Conservation (phyloP, 1,140 invertebrate genomes). For the Acromyrmex charruanus region DNA sequence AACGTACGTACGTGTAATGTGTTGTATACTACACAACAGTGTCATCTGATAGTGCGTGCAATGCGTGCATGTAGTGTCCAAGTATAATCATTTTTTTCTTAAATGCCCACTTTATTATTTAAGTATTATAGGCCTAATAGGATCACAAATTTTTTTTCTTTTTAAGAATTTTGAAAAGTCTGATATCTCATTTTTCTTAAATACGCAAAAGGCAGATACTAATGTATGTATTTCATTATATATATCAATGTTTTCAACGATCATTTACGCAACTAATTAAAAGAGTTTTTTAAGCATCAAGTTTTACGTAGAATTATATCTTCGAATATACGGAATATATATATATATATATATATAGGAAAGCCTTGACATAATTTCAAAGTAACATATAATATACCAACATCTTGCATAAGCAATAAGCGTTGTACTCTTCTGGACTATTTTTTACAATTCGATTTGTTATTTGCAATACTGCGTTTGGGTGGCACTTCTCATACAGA, state of each 20-base stretch:
- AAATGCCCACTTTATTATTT: background rate
- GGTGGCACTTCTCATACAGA: slow-evolving; percentile 10
- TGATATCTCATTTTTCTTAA: background rate
- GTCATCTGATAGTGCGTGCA: background rate
- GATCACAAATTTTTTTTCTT: background rate
- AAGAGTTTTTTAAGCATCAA: background rate
- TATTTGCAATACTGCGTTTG: slow-evolving; percentile 28
- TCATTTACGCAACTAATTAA: background rate
- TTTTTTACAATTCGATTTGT: slow-evolving; percentile 24
- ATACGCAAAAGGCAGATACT: background rate
- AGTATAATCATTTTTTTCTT: background rate
- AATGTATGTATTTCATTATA: background rate
- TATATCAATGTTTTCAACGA: background rate
- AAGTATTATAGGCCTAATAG: background rate
- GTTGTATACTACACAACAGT: slow-evolving; percentile 1
- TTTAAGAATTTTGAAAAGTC: background rate
- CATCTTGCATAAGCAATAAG: slow-evolving; percentile 2
- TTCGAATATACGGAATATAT: background rate
- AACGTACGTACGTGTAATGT: slow-evolving; percentile 22
- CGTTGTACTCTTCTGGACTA: background rate
- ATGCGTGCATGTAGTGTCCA: background rate
- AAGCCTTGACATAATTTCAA: background rate
- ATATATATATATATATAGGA: background rate
- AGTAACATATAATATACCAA: background rate
- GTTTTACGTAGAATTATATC: background rate